Percentiles rank a stretch among this genome's conserved stretches.
Conservation (phyloP, 2,797 vertebrate genomes). For the Gambusia yucatana region DNA sequence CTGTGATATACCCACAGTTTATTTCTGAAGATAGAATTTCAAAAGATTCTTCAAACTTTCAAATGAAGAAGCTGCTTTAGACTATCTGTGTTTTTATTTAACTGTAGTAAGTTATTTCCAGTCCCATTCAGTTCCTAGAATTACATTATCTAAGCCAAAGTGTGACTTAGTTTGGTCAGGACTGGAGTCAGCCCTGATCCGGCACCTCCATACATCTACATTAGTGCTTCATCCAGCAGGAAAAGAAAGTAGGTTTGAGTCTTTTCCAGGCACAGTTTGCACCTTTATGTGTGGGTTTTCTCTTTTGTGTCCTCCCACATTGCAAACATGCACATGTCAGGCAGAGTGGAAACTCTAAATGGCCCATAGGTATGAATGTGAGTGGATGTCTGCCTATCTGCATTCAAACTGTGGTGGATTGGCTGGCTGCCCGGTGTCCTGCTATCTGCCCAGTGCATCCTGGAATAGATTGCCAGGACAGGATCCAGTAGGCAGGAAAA, state of each 20-base stretch:
- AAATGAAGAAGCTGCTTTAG: neutral
- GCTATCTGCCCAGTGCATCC: slow-evolving; percentile 60
- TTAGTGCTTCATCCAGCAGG: slow-evolving; percentile 34
- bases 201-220: slow-evolving; percentile 17
- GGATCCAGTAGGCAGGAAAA: slow-evolving; percentile 49
- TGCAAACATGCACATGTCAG: slow-evolving; percentile 45
- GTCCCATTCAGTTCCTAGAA: neutral
- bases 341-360: slow-evolving; percentile 64
- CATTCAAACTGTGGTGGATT: slow-evolving; percentile 57
- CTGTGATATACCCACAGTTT: neutral
- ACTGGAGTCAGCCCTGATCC: neutral
- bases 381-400: slow-evolving; percentile 60
- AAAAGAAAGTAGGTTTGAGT: slow-evolving; percentile 53
- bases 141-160: neutral
- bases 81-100: neutral
- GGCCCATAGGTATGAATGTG: slow-evolving; percentile 51
- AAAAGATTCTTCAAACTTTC: neutral
- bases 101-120: neutral
- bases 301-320: slow-evolving; percentile 57
- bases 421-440: slow-evolving; percentile 63
- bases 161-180: neutral
- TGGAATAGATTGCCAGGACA: slow-evolving; percentile 58
- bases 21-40: neutral
- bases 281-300: slow-evolving; percentile 57
- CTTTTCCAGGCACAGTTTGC: slow-evolving; percentile 36